phyloP scores from a whole-genome alignment of 1,140 invertebrate genomes.

The Atta colombica region DNA sequence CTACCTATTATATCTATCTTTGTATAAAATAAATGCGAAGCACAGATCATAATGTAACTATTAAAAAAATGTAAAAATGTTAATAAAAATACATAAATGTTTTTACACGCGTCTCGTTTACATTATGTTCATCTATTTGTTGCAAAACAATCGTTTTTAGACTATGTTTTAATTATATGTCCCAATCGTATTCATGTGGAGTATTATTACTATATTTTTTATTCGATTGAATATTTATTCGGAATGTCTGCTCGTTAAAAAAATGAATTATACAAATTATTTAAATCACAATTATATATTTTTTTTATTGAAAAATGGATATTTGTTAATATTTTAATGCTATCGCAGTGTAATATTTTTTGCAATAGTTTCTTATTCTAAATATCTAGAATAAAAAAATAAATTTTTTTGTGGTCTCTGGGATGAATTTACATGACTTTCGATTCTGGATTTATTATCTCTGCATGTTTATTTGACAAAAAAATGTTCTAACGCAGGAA shows the following conservation, averaged over 20 bases:
- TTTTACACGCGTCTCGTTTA: constrained; percentile 75
- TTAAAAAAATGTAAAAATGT: constrained; percentile 83
- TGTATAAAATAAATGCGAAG: constrained; percentile 83
- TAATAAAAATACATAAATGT: constrained; percentile 84
- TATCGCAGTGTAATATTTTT: background rate
- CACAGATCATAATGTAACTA: constrained; percentile 81
- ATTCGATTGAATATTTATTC: background rate
- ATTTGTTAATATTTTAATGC: too few species aligned
- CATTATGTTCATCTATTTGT: background rate
- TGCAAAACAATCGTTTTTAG: background rate
- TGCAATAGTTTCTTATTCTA: too few species aligned
- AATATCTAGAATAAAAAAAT: too few species aligned
- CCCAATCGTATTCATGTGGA: background rate
- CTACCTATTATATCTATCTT: constrained; percentile 77
- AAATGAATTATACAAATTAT: background rate
- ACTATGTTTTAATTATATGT: background rate
- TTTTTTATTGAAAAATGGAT: background rate
- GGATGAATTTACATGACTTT: too few species aligned
- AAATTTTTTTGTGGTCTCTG: too few species aligned
- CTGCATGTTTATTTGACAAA: too few species aligned
- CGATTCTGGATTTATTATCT: too few species aligned
- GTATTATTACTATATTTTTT: background rate
- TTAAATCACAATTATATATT: background rate
- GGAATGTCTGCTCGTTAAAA: background rate
- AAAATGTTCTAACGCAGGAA: too few species aligned